Conservation (phyloP, 2,113 vertebrate species). For the Rallus limicola region DNA sequence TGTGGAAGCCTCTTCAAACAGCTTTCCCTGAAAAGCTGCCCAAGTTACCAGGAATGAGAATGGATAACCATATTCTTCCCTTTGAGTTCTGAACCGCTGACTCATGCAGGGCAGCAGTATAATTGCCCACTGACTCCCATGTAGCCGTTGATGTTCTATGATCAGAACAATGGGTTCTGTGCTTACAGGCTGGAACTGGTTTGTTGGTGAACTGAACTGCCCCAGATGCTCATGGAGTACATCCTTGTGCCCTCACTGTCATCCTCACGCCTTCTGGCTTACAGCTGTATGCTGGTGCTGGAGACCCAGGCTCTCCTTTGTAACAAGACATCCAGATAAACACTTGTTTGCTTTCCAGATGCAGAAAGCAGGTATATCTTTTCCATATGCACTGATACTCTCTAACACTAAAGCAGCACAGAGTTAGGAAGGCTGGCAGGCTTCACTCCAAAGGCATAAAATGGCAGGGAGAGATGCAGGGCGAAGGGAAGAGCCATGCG, state of each 20-base stretch:
- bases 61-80: neutral
- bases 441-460: neutral
- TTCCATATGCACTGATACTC: neutral
- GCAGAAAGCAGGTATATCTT: too few species aligned
- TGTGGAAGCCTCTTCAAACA: neutral
- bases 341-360: neutral
- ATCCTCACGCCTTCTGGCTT: neutral
- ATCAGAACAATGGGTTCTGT: neutral
- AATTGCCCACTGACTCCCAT: neutral
- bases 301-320: neutral
- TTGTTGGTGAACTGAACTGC: neutral
- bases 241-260: neutral
- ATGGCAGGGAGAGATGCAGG: neutral
- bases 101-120: neutral
- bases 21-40: neutral
- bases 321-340: neutral
- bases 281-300: neutral
- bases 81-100: neutral
- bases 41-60: neutral
- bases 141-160: neutral
- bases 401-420: neutral
- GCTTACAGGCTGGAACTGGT: neutral
- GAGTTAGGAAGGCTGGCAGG: neutral
- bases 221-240: neutral
- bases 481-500: neutral